phyloP scores from a whole-genome alignment of 2,113 vertebrate species.

The Tenebrosternarchus preto region DNA sequence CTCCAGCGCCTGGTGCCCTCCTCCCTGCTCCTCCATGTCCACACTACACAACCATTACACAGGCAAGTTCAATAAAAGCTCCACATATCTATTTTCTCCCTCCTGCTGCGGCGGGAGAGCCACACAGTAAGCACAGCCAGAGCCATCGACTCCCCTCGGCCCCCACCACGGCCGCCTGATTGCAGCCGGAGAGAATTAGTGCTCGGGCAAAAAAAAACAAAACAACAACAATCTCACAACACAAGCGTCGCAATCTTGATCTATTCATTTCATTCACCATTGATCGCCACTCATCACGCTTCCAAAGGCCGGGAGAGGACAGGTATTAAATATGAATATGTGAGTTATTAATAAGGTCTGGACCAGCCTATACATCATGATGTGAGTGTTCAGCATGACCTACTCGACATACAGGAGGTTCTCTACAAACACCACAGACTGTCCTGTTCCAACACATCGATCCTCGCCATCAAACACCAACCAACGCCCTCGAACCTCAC shows the following conservation, averaged over 20 bases:
- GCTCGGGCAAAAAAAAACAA: constrained; percentile 32
- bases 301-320: constrained; percentile 21
- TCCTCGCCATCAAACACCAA: no score
- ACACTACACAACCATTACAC: constrained; percentile 38
- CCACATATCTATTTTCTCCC: constrained; percentile 50
- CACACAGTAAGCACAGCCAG: constrained; percentile 32
- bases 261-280: constrained; percentile 41
- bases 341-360: constrained; percentile 45
- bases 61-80: constrained; percentile 54
- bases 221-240: not conserved
- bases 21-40: constrained; percentile 27
- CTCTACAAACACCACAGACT: not conserved
- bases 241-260: constrained; percentile 40
- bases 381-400: not conserved
- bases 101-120: constrained; percentile 21
- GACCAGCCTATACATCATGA: not conserved
- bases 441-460: no score
- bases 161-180: constrained; percentile 35
- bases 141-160: constrained; percentile 45
- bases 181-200: constrained; percentile 29
- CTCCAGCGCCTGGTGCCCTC: constrained; percentile 31
- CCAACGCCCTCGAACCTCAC: no score
- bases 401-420: not conserved
- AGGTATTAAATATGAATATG: constrained; percentile 43
- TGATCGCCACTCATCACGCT: constrained; percentile 36